Conservation (phyloP, 2,113 vertebrate species). For the Oriolus oriolus region DNA sequence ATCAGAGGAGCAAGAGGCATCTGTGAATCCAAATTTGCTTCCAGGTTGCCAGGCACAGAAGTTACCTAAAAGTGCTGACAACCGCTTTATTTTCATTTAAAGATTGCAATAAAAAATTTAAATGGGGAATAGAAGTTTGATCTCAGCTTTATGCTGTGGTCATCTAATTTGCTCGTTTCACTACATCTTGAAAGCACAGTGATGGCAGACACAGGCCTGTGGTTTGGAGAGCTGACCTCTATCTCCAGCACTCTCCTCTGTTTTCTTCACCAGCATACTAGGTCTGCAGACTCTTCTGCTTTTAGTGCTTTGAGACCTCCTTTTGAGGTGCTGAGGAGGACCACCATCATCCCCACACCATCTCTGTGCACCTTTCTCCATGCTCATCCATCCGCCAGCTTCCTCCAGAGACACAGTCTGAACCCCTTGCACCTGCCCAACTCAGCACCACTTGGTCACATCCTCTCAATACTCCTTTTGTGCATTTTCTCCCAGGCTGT, state of each 20-base stretch:
- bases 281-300: not conserved
- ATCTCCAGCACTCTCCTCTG: not conserved
- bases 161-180: not conserved
- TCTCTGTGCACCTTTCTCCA: not conserved
- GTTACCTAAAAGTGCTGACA: constrained; percentile 1
- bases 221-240: not conserved
- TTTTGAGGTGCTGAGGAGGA: not conserved
- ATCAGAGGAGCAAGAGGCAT: not conserved
- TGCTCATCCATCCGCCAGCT: not conserved
- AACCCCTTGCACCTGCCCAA: not conserved
- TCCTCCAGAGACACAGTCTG: not conserved
- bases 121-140: not conserved
- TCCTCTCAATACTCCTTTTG: not conserved
- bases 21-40: constrained; percentile 25
- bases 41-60: constrained; percentile 6
- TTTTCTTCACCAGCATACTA: not conserved
- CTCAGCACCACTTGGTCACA: not conserved
- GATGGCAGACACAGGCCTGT: not conserved
- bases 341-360: not conserved
- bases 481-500: not conserved
- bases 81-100: not conserved
- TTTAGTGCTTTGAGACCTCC: not conserved
- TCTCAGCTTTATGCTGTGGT: not conserved
- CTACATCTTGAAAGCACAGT: not conserved
- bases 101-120: not conserved